Evolutionary conservation across 92 coral and sea anemone genomes (phyloP).

Genomic region (Heliopora coerulea): DNA sequence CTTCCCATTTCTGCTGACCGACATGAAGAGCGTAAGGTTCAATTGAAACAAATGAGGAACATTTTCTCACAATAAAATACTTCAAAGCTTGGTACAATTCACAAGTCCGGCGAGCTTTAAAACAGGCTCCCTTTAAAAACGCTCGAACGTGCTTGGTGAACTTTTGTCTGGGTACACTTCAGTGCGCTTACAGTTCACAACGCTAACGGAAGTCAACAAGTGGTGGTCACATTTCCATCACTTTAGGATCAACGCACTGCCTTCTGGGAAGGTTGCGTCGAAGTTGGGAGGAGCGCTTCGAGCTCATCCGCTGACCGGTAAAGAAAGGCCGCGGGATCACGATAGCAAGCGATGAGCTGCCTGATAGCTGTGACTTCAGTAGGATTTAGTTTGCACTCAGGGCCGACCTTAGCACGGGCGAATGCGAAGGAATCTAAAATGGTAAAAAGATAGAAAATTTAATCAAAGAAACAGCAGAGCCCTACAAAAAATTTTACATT

Average conservation of each 20-base stretch:
- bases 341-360: constrained; percentile 93
- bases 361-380: constrained; percentile 94
- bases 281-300: constrained; percentile 78
- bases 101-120: too few relatives aligned
- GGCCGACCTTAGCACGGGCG: constrained; percentile 36
- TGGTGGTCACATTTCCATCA: not conserved
- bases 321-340: constrained; percentile 97
- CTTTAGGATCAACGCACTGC: constrained; percentile 29
- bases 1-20: too few relatives aligned
- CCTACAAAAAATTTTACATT: too few relatives aligned
- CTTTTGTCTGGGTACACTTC: too few relatives aligned
- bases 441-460: not conserved
- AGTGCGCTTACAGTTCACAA: too few relatives aligned
- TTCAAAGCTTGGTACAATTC: too few relatives aligned
- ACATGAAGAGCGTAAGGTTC: too few relatives aligned
- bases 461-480: not conserved
- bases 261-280: constrained; percentile 35
- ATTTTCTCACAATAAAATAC: too few relatives aligned
- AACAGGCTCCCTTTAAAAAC: too few relatives aligned
- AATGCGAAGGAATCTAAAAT: constrained; percentile 24
- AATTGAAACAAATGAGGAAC: too few relatives aligned
- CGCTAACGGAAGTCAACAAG: not conserved
- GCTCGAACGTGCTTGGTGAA: too few relatives aligned
- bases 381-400: constrained; percentile 87
- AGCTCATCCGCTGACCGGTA: constrained; percentile 98